A percentile compares a stretch with the other conserved stretches of the same genome.
These are phyloP conservation scores for Dynastes grantii DNA, from an alignment of 2,888 invertebrate genomes.

Conservation along the genomic window DNA sequence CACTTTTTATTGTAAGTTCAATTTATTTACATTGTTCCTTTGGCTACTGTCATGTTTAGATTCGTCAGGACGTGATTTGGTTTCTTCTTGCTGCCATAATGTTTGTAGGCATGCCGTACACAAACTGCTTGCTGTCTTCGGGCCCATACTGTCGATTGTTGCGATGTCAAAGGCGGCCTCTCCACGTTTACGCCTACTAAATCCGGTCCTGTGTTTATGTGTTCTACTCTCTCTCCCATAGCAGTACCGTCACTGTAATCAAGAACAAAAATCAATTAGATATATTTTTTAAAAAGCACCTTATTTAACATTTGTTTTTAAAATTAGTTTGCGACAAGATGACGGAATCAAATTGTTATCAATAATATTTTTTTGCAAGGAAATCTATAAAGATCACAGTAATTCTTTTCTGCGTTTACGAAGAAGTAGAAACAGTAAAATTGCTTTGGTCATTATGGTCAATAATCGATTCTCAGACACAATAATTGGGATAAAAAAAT, in stretches of 20 bases:
- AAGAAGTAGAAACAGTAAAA: too few relatives aligned
- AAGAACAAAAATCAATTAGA: constrained; percentile 50
- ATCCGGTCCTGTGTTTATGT: constrained; percentile 66
- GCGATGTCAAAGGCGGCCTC: constrained; percentile 67
- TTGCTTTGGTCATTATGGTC: too few relatives aligned
- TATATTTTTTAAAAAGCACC: neutral
- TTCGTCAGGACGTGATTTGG: constrained; percentile 90
- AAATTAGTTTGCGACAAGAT: too few relatives aligned
- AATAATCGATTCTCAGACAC: neutral
- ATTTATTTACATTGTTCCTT: constrained; percentile 92
- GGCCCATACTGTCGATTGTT: constrained; percentile 75
- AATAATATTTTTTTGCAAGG: too few relatives aligned
- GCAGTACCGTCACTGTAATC: constrained; percentile 69
- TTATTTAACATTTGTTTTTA: too few relatives aligned
- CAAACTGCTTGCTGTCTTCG: constrained; percentile 89
- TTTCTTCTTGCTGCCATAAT: constrained; percentile 90
- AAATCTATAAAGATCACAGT: too few relatives aligned
- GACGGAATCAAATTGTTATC: too few relatives aligned
- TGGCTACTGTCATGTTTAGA: constrained; percentile 94
- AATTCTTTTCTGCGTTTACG: too few relatives aligned
- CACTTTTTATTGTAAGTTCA: neutral
- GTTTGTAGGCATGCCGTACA: constrained; percentile 90
- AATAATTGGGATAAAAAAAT: neutral
- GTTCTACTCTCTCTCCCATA: constrained; percentile 67
- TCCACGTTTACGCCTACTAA: constrained; percentile 68